A percentile compares a stretch with the other conserved stretches of the same genome.
These are phyloP conservation scores for Eupleurogrammus muticus DNA, from an alignment of 2,797 vertebrate genomes.

Conservation along the genomic window DNA sequence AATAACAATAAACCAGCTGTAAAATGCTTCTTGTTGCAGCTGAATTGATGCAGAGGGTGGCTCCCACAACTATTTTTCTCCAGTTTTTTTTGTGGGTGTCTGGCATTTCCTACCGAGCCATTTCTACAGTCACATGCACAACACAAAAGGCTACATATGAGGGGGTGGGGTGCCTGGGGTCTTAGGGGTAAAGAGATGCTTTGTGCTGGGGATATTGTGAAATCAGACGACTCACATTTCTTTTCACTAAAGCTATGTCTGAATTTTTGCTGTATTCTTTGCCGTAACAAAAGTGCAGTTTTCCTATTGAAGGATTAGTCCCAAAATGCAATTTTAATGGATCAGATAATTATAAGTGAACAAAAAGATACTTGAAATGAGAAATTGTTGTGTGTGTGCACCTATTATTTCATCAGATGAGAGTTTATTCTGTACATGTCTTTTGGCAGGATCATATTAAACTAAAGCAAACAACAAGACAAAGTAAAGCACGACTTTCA, in stretches of 20 bases:
- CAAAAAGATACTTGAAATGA: conserved; percentile 32
- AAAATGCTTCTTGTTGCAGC: conserved; percentile 90
- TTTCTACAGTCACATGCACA: conserved; percentile 89
- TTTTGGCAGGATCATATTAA: conserved; percentile 5
- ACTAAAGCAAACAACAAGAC: conserved; percentile 14
- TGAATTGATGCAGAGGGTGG: conserved; percentile 84
- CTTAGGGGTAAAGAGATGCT: conserved; percentile 75
- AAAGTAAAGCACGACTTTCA: conserved; percentile 2
- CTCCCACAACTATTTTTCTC: conserved; percentile 77
- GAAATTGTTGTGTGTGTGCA: conserved; percentile 52
- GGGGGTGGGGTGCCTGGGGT: conserved; percentile 85
- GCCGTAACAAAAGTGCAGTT: conserved; percentile 71
- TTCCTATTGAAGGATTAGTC: conserved; percentile 68
- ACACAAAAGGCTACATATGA: conserved; percentile 88
- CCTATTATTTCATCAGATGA: conserved; percentile 20
- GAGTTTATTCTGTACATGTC: conserved; percentile 6
- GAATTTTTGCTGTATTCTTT: conserved; percentile 70
- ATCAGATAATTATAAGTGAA: conserved; percentile 55
- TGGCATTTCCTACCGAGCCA: conserved; percentile 87
- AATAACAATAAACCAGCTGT: conserved; percentile 92
- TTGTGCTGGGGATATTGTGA: conserved; percentile 77
- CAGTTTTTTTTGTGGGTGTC: conserved; percentile 79
- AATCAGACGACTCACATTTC: conserved; percentile 79
- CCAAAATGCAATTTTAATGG: conserved; percentile 73
- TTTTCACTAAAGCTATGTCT: conserved; percentile 70